Conservation (phyloP, 2,888 invertebrate genomes). For the Galerucella nymphaeae region DNA sequence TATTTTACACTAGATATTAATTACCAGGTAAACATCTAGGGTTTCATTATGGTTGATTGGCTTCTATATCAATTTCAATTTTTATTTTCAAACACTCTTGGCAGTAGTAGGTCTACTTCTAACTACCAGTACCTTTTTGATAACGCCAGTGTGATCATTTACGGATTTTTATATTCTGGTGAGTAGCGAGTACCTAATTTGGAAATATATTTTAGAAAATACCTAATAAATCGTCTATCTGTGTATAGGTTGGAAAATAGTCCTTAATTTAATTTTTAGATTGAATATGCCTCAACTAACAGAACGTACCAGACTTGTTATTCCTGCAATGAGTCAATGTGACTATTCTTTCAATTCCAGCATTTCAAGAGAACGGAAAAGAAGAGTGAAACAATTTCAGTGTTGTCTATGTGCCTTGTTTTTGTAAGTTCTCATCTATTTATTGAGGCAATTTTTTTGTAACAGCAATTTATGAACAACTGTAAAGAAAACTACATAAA, state of each 20-base stretch:
- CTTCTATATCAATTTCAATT: slow-evolving; percentile 54
- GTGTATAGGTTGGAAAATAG: background rate
- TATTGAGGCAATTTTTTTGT: too few relatives aligned
- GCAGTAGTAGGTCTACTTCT: background rate
- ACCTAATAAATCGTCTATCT: background rate
- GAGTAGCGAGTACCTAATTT: slow-evolving; percentile 10
- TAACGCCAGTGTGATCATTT: background rate
- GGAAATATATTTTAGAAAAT: background rate
- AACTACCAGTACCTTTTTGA: slow-evolving; percentile 10
- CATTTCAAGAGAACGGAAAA: slow-evolving; percentile 66
- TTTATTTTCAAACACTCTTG: slow-evolving; percentile 29
- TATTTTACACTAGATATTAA: slow-evolving; percentile 30
- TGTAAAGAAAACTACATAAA: too few relatives aligned
- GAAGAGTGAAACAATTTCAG: slow-evolving; percentile 72
- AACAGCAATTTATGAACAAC: too few relatives aligned
- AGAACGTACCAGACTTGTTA: slow-evolving; percentile 69
- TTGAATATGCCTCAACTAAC: slow-evolving; percentile 49
- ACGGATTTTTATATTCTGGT: background rate
- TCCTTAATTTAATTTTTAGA: slow-evolving; percentile 15
- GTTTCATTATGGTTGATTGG: slow-evolving; percentile 58
- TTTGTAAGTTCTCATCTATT: slow-evolving; percentile 71
- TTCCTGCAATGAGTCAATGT: slow-evolving; percentile 59
- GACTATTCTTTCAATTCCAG: slow-evolving; percentile 69
- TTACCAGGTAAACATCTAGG: slow-evolving; percentile 48
- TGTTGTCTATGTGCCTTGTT: slow-evolving; percentile 77